A percentile compares a stretch with the other conserved stretches of the same genome.
These are phyloP conservation scores for Acanthosepion lycidas DNA, from an alignment of 2,888 invertebrate species.

Conservation along the genomic window DNA sequence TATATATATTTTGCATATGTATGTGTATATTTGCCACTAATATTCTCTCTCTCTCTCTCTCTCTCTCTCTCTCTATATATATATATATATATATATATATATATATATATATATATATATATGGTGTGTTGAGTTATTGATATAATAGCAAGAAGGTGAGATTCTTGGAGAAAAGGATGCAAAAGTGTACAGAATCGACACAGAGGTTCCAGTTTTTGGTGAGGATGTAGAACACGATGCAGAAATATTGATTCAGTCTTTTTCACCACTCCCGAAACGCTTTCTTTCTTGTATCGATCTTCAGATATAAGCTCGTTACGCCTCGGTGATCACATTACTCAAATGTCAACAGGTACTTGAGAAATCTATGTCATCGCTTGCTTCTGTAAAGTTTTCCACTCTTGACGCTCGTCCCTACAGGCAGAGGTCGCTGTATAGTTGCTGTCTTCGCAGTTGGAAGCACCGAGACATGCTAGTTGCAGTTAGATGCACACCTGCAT, in stretches of 20 bases:
- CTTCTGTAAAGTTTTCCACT: no score
- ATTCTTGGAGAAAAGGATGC: no score
- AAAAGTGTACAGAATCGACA: background rate
- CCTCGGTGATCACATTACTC: background rate
- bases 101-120: no score
- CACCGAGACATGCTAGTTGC: background rate
- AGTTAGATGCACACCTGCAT: background rate
- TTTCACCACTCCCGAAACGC: background rate
- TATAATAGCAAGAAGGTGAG: no score
- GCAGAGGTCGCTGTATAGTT: background rate
- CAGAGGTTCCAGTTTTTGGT: no score
- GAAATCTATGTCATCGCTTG: background rate
- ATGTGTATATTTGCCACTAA: no score
- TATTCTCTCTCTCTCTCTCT: no score
- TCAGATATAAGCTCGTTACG: background rate
- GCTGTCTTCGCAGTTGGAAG: background rate
- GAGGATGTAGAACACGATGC: background rate
- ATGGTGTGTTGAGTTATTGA: no score
- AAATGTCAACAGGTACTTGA: background rate
- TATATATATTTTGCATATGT: no score
- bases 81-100: no score
- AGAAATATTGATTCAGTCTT: background rate
- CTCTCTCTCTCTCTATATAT: no score
- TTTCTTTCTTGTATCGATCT: background rate
- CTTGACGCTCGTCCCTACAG: background rate